Base-by-base conservation (phyloP, 2,797 vertebrate genomes). In the Syndactyla subalaris region DNA sequence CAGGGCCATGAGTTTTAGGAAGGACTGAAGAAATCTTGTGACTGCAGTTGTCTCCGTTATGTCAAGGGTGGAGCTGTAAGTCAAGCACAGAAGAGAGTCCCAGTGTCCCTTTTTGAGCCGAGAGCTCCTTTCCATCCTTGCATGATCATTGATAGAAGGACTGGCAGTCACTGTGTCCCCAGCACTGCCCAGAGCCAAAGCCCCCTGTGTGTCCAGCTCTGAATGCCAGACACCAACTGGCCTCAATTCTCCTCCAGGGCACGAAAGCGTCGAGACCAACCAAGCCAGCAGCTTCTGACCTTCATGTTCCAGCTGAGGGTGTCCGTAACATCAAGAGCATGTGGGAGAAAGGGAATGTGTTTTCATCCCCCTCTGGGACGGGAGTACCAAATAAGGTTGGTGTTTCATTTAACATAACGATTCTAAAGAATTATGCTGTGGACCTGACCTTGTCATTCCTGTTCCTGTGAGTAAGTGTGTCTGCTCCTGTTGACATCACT, bases 261-360 rank as follows among this genome's bases (percentile, higher is more conserved):
- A 99, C 98, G 92, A 99, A 98, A 97, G 96, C 99, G 79, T 93
- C 98, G 8, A 98, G 98, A 94, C 97, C 98, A 68, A 93, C 97
- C 29, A 99, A 99, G 94, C 96, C 98, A 2, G 98, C 98, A 55
- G 98, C 99, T 3, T 98, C 98, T 1, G 99, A 99, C 92, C 98
- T 99, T 43, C 99, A 99, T 2, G 96, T 99, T 93, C 98, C 98
- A 48, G 97, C 97, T 0, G 98, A 98, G 59, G 99, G 99, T 0
- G 99, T 99, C 38, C 99, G 99, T 84, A 99, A 98, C 66, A 99
- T 99, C 96, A 99, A 99, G 98, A 99, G 98, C 98, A 99, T 99
- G 99, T 99, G 99, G 99, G 99, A 99, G 98, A 99, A 98, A 93
- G 99, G 99, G 76, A 98, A 98, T 26, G 99, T 99, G 59, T 99